Evolutionary conservation across 2,888 invertebrate species (phyloP), one percentile per base, ranked within the genome.

Genomic region (Macrophya annulata): DNA sequence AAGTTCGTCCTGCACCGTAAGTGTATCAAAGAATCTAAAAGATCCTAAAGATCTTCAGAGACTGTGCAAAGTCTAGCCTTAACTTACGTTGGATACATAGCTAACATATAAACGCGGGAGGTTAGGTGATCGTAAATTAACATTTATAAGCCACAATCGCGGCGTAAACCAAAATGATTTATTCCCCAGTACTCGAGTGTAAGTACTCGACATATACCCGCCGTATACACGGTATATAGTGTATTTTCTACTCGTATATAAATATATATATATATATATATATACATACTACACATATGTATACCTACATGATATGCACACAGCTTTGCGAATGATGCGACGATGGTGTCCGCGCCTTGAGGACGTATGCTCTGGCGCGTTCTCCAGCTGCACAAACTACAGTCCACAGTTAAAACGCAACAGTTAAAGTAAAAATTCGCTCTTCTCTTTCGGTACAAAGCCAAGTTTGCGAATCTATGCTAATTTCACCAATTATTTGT

Each of bases 401-500:
- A 62, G 62, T 21, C n/a, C 6, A 25, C 1, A 12, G 21, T 1
- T 10, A 31, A 10, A 25, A n/a, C n/a, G 25, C 62, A 12, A 25
- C 3, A 62, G 62, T 25, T 62, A 21, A 8, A 25, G 10, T 4
- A 12, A 15, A 37, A 68, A 37, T 31, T 25, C 48, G 31, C 31
- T 31, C 31, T 31, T 31, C 31, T 31, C 1, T 3, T 31, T 9
- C 25, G 62, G 62, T 62, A 62, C 21, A 25, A 62, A 62, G 62
- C 25, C 62, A 25, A 25, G 62, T 79, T n/a, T 31, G 88, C 89
- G 91, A 90, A 91, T 91, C 91, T 91, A 92, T 92, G 92, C 92
- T 92, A 92, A 92, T 91, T 90, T 86, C 89, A 89, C 91, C 92
- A 92, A 92, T 92, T 92, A 92, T 90, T 90, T 90, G 90, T 89